Percentiles rank a stretch among this genome's conserved stretches.
Conservation (phyloP, 2,113 vertebrate species). For the Nothoprocta pentlandii region DNA sequence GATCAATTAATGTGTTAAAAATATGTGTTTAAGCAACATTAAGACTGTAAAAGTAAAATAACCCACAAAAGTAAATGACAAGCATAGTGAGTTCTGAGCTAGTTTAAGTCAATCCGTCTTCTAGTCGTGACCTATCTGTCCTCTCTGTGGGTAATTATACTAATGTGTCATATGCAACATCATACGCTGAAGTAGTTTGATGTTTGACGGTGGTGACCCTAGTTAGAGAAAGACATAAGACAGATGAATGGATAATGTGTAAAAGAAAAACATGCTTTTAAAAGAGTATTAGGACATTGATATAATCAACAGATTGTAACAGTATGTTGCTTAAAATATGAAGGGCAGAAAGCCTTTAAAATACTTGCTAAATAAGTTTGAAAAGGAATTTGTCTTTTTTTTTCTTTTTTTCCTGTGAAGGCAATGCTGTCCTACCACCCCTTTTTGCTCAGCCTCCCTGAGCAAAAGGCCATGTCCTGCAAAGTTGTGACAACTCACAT, state of each 20-base stretch:
- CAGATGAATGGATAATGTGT: neutral
- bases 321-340: conserved; percentile 3
- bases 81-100: neutral
- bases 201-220: neutral
- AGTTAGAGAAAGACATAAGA: neutral
- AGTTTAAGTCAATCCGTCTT: neutral
- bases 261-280: conserved; percentile 35
- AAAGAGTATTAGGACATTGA: neutral
- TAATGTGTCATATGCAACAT: neutral
- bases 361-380: neutral
- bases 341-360: conserved; percentile 25
- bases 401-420: neutral
- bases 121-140: neutral
- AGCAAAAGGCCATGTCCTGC: neutral
- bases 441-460: neutral
- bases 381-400: conserved; percentile 4
- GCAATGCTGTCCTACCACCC: neutral
- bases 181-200: neutral
- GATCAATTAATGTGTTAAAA: conserved; percentile 47
- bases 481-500: neutral
- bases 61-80: conserved; percentile 4
- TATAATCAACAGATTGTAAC: neutral
- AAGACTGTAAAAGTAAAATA: conserved; percentile 16
- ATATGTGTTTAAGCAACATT: neutral
- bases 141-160: neutral